Percentiles rank a stretch among this genome's conserved stretches.
phyloP scores from a whole-genome alignment of 2,888 invertebrate genomes.

The Teleiodes luculella region DNA sequence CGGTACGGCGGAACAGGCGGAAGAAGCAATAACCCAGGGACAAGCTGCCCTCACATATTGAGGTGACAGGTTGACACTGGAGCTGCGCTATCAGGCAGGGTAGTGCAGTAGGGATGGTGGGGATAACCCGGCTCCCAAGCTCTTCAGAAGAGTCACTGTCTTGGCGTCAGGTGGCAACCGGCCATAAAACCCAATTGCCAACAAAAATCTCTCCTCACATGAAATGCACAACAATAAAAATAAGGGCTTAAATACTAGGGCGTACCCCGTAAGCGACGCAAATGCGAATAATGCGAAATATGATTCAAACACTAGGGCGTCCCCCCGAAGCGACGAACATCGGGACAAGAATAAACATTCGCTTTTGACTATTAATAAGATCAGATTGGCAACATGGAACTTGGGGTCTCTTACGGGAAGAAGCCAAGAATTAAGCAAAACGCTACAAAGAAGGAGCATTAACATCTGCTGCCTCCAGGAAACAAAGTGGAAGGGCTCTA shows the following conservation, averaged over 20 bases:
- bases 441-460: too few relatives aligned
- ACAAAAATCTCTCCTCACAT: conserved; percentile 6
- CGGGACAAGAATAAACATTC: background rate
- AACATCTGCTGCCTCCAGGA: conserved; percentile 25
- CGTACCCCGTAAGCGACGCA: background rate
- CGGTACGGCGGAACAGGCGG: conserved; percentile 15
- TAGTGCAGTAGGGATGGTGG: conserved; percentile 12
- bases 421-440: too few relatives aligned
- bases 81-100: conserved; percentile 9
- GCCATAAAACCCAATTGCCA: conserved; percentile 21
- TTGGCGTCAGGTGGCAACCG: conserved; percentile 21
- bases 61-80: conserved; percentile 10
- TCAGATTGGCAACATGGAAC: too few relatives aligned
- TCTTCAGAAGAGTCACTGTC: conserved; percentile 10
- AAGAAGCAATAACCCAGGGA: background rate
- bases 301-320: background rate
- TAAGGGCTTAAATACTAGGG: background rate
- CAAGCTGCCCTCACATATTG: conserved; percentile 14
- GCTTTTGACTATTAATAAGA: too few relatives aligned
- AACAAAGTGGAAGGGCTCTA: conserved; percentile 23
- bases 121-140: conserved; percentile 17
- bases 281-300: background rate
- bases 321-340: too few relatives aligned
- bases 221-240: too few relatives aligned
- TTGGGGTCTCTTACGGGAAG: too few relatives aligned